A percentile compares a stretch with the other conserved stretches of the same genome.
These are phyloP conservation scores for Drosophila punjabiensis DNA, from an alignment of 1,140 invertebrate species.

Conservation along the genomic window DNA sequence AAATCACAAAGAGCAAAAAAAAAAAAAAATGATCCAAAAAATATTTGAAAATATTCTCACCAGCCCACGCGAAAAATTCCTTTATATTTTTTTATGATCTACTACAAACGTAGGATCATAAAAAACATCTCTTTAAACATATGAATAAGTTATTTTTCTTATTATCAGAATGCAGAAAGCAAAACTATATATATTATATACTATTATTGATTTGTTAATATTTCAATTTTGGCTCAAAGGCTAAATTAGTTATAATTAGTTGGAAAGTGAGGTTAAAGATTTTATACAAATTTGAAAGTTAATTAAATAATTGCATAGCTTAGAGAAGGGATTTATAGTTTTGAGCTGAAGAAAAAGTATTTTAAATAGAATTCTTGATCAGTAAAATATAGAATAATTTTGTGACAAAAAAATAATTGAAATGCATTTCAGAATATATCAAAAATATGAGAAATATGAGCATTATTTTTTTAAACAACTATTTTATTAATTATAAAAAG, in stretches of 20 bases:
- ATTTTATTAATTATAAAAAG: neutral
- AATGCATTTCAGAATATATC: neutral
- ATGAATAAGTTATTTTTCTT: constrained; percentile 1
- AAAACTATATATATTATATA: constrained; percentile 1
- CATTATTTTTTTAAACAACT: too few relatives aligned
- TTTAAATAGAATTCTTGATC: neutral
- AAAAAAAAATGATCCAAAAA: neutral
- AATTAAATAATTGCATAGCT: neutral
- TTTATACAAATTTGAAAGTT: neutral
- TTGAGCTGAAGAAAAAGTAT: neutral
- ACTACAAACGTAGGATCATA: constrained; percentile 16
- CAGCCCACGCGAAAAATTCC: constrained; percentile 10
- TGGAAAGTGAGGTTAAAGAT: neutral
- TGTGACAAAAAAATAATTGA: neutral
- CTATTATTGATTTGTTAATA: constrained; percentile 2
- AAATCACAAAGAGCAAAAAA: neutral
- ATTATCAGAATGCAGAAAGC: constrained; percentile 1
- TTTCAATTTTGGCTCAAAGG: neutral
- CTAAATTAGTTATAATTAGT: neutral
- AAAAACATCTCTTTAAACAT: constrained; percentile 18
- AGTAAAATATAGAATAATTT: neutral
- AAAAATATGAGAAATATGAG: neutral
- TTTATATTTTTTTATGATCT: constrained; percentile 8
- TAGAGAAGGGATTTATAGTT: neutral
- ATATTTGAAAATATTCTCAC: constrained; percentile 4